Conservation (phyloP, 2,888 invertebrate species). For the Drosophila ustulata region DNA sequence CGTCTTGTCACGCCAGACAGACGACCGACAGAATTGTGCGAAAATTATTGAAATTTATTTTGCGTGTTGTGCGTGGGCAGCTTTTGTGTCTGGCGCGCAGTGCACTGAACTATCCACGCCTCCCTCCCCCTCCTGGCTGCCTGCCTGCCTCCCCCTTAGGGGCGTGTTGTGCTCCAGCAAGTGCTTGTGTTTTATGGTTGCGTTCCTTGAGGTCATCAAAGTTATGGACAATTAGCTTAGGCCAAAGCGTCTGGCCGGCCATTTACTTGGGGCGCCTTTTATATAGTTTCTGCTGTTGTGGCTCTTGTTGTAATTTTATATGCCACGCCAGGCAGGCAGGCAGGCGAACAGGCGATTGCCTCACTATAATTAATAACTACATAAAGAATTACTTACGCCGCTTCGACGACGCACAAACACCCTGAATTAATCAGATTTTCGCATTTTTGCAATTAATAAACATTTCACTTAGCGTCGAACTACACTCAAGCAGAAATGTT, state of each 20-base stretch:
- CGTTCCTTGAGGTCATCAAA: slow-evolving; percentile 68
- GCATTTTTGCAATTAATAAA: background rate
- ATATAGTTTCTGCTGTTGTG: slow-evolving; percentile 19
- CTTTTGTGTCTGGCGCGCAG: slow-evolving; percentile 34
- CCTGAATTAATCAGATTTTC: slow-evolving; percentile 14
- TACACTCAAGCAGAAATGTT: background rate
- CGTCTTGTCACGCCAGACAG: slow-evolving; percentile 14
- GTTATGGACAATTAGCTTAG: slow-evolving; percentile 65
- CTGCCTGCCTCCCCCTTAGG: background rate
- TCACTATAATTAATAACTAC: slow-evolving; percentile 45
- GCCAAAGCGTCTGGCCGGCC: slow-evolving; percentile 49
- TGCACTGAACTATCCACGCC: slow-evolving; percentile 49
- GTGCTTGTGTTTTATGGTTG: slow-evolving; percentile 47
- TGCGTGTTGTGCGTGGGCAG: slow-evolving; percentile 26
- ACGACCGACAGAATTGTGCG: slow-evolving; percentile 22
- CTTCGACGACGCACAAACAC: slow-evolving; percentile 31
- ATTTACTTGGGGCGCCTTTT: slow-evolving; percentile 48
- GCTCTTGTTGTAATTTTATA: slow-evolving; percentile 53
- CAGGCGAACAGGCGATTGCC: slow-evolving; percentile 38
- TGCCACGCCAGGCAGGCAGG: slow-evolving; percentile 36
- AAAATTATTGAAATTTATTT: slow-evolving; percentile 19
- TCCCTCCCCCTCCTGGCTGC: background rate
- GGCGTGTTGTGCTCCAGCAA: slow-evolving; percentile 6
- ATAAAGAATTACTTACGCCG: background rate
- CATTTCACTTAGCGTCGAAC: background rate